These are phyloP conservation scores for Caenorhabditis elegans DNA, from an alignment of 1,140 invertebrate genomes.

Conservation along the genomic window WBcel235 BX284604.4:4761001-4761500, in stretches of 20 bases:
- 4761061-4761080: not conserved
- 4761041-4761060: too few species aligned
- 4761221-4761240: too few species aligned
- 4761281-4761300: constrained; percentile 47
- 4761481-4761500: constrained; percentile 78
- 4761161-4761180: too few species aligned
- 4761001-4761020: too few species aligned
- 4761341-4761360: constrained; percentile 55
- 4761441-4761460: too few species aligned
- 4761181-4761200: too few species aligned
- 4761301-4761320: constrained; percentile 45
- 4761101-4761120: not conserved
- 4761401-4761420: too few species aligned
- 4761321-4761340: constrained; percentile 43
- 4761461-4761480: constrained; percentile 79
- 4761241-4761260: too few species aligned
- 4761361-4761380: constrained; percentile 69
- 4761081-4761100: not conserved
- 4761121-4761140: not conserved
- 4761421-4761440: too few species aligned
- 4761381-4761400: constrained; percentile 75
- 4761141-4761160: not conserved
- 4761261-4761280: too few species aligned
- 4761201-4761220: constrained; percentile 32
- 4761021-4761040: too few species aligned